Conservation (phyloP, 2,797 vertebrate species). For the Spondyliosoma cantharus region DNA sequence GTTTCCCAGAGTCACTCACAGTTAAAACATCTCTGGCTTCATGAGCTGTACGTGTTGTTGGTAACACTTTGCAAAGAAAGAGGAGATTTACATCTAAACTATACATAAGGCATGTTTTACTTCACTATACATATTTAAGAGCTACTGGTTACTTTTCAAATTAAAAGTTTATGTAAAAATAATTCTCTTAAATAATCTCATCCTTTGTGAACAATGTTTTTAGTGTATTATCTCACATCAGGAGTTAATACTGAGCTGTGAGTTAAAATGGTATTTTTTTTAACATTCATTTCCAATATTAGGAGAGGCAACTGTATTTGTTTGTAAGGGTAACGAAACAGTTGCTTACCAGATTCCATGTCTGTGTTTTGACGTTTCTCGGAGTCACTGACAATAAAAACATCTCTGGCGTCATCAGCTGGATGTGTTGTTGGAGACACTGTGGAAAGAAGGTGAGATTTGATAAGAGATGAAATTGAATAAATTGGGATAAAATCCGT, state of each 20-base stretch:
- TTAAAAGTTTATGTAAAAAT: too few species aligned
- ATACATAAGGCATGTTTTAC: too few species aligned
- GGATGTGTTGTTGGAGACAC: constrained; percentile 29
- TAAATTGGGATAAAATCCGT: not conserved
- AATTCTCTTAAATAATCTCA: too few species aligned
- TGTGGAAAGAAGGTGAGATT: constrained; percentile 26
- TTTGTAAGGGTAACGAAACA: not conserved
- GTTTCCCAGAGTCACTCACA: too few species aligned
- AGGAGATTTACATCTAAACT: too few species aligned
- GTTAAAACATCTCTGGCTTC: too few species aligned
- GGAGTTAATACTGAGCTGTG: not conserved
- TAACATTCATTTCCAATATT: not conserved
- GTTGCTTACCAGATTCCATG: constrained; percentile 33
- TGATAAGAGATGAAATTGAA: not conserved
- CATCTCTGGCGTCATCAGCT: not conserved
- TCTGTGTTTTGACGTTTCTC: constrained; percentile 8
- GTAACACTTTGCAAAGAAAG: too few species aligned
- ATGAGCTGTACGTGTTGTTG: too few species aligned
- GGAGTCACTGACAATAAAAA: not conserved
- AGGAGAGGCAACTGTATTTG: not conserved
- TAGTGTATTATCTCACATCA: not conserved
- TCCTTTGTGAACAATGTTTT: too few species aligned
- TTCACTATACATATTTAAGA: too few species aligned
- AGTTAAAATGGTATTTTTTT: not conserved
- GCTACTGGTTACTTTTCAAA: too few species aligned